phyloP scores from a whole-genome alignment of 2,113 vertebrate species.

The Azemiops feae region DNA sequence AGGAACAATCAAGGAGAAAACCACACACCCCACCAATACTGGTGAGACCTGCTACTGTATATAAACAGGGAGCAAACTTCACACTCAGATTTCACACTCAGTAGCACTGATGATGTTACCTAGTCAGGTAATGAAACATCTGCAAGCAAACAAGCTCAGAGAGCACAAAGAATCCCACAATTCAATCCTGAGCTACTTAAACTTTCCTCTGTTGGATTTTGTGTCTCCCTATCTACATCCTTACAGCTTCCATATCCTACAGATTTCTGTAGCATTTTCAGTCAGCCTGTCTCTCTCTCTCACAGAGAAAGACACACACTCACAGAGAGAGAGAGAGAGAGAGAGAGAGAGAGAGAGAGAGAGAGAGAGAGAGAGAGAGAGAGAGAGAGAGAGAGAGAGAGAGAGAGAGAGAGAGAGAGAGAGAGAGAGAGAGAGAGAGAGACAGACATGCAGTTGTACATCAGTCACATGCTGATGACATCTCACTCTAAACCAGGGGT shows the following conservation, averaged over 20 bases:
- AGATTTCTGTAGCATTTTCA: background rate
- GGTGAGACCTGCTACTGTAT: background rate
- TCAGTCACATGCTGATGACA: background rate
- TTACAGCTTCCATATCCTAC: background rate
- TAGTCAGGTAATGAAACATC: no score
- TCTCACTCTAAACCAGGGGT: background rate
- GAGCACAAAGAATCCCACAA: background rate
- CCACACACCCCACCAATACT: background rate
- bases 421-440: no score
- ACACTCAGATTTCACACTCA: background rate
- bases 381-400: no score
- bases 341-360: no score
- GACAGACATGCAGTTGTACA: background rate
- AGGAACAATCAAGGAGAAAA: background rate
- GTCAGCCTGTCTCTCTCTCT: background rate
- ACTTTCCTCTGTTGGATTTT: background rate
- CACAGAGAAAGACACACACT: no score
- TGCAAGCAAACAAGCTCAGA: background rate
- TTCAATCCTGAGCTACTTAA: background rate
- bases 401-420: no score
- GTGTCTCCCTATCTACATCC: background rate
- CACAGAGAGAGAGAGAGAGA: no score
- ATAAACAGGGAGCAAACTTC: background rate
- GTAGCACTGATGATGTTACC: background rate
- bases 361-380: no score